Percentiles rank a stretch among this genome's conserved stretches.
Conservation (phyloP, 2,888 invertebrate species). For the Rhaphigaster nebulosa region DNA sequence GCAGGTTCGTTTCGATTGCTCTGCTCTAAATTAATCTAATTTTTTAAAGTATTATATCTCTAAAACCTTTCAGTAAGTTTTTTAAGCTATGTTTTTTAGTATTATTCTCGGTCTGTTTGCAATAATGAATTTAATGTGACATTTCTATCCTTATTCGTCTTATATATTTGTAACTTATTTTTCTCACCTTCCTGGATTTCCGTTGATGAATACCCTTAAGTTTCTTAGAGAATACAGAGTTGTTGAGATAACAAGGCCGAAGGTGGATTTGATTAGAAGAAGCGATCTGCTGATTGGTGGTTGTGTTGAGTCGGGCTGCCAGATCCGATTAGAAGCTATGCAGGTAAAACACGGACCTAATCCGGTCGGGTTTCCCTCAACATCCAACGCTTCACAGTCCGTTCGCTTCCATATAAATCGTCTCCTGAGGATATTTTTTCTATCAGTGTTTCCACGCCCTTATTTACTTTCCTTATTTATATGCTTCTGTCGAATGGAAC, state of each 20-base stretch:
- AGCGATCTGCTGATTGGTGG: conserved; percentile 30
- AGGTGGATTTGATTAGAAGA: not conserved
- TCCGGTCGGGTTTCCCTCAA: not conserved
- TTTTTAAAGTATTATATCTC: too few species aligned
- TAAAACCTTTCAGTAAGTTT: too few species aligned
- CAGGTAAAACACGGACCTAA: conserved; percentile 8
- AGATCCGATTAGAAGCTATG: not conserved
- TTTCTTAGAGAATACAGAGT: not conserved
- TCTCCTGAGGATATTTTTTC: not conserved
- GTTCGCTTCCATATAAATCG: not conserved
- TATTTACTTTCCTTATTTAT: not conserved
- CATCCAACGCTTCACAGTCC: not conserved
- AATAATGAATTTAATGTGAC: too few species aligned
- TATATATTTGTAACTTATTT: too few species aligned
- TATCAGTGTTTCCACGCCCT: not conserved
- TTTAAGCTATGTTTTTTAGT: too few species aligned
- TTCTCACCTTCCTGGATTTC: too few species aligned
- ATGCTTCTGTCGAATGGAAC: too few species aligned
- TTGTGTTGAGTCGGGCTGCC: not conserved
- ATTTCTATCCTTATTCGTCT: too few species aligned
- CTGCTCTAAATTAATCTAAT: too few species aligned
- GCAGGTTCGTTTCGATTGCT: too few species aligned
- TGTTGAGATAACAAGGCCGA: not conserved
- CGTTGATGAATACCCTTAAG: not conserved
- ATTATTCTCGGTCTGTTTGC: too few species aligned